These are phyloP conservation scores for Leptobrachium ailaonicum DNA, from an alignment of 2,113 vertebrate genomes.

Conservation along the genomic window DNA sequence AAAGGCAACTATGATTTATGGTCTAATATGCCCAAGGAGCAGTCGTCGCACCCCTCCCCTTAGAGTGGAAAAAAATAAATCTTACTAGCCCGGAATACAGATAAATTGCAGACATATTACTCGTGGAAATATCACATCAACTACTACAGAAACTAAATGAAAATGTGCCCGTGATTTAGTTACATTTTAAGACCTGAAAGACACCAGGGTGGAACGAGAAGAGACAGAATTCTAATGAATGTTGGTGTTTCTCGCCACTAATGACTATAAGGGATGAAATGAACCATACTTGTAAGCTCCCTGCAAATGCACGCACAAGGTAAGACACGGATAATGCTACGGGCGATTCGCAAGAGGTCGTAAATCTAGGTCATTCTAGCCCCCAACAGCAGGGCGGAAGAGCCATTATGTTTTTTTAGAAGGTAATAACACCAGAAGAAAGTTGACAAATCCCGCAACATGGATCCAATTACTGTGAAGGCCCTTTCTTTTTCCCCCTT, in stretches of 20 bases:
- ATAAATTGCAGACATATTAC: constrained; percentile 8
- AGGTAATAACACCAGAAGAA: constrained; percentile 13
- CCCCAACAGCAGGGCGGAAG: background rate
- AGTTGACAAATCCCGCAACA: constrained; percentile 21
- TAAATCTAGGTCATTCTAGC: constrained; percentile 16
- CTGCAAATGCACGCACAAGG: background rate
- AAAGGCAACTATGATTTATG: constrained; percentile 27
- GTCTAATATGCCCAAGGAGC: background rate
- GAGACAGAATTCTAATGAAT: background rate
- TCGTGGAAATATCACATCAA: constrained; percentile 5
- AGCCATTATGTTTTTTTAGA: constrained; percentile 17
- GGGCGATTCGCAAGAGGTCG: constrained; percentile 1
- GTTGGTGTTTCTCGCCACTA: background rate
- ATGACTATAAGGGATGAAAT: background rate
- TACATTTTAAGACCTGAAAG: background rate
- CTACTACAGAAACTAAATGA: background rate
- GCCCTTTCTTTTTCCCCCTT: background rate
- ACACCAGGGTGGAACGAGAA: background rate
- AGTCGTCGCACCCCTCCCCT: background rate
- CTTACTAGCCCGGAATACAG: constrained; percentile 2
- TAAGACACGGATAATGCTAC: background rate
- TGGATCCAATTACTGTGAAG: constrained; percentile 4
- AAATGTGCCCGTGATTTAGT: background rate
- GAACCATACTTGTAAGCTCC: background rate
- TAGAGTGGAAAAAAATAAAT: constrained; percentile 7